A percentile compares a stretch with the other conserved stretches of the same genome.
Conservation (phyloP, 2,113 vertebrate genomes). For the Cottus gobio region DNA sequence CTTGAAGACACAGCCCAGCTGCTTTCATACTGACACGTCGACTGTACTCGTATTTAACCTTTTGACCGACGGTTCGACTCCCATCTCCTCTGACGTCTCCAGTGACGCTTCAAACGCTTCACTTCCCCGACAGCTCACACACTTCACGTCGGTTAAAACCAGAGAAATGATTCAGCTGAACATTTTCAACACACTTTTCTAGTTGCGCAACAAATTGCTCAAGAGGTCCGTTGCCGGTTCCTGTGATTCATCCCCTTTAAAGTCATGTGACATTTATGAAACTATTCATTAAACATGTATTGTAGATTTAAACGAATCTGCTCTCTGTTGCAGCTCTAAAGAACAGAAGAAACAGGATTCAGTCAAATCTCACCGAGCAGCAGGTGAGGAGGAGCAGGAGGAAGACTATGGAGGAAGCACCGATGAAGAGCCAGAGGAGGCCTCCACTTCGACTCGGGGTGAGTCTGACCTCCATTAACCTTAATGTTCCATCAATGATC, state of each 20-base stretch:
- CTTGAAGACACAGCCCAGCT: too few relatives aligned
- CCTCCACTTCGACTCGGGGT: not conserved
- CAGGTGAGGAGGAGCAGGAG: slow-evolving; percentile 33
- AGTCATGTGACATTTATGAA: not conserved
- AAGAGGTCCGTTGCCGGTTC: not conserved
- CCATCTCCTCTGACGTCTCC: too few relatives aligned
- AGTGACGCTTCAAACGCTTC: not conserved
- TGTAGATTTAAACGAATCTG: not conserved
- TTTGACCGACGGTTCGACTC: not conserved
- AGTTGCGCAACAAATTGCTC: slow-evolving; percentile 11
- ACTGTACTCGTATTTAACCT: too few relatives aligned
- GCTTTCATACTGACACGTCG: too few relatives aligned
- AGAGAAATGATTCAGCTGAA: not conserved
- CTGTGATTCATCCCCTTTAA: not conserved
- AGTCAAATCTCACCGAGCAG: not conserved
- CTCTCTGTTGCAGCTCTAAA: slow-evolving; percentile 17
- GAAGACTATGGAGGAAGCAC: slow-evolving; percentile 77
- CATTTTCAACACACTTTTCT: not conserved
- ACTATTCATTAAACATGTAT: too few relatives aligned
- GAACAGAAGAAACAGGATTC: slow-evolving; percentile 4
- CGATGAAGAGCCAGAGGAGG: slow-evolving; percentile 68
- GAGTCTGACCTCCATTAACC: not conserved
- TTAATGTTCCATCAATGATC: too few relatives aligned
- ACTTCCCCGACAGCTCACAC: not conserved
- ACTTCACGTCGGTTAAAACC: not conserved